Base-by-base conservation (phyloP, 2,888 invertebrate genomes). In the Gortyna flavago region DNA sequence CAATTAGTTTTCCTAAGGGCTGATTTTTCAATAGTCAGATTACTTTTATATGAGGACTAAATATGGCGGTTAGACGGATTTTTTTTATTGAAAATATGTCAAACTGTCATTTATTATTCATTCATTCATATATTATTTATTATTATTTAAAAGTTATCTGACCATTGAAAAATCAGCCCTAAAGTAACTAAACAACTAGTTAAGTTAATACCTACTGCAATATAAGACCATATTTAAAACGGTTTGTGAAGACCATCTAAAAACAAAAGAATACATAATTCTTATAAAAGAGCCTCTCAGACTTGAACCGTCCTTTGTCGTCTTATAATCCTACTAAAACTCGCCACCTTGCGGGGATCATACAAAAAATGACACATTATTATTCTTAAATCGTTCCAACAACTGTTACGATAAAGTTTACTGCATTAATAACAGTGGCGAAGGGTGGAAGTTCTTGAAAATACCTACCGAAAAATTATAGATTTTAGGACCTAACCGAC, bases 381-480 rank as follows among this genome's bases (percentile, higher is more conserved):
- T 80, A 85, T 80, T 62, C 81, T 51, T n/a, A 51, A 67, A 35
- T 44, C 62, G 72, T 72, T 48, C 16, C 67, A 57, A 68, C 80
- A 80, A 85, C 80, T 85, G 85, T 81, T 62, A 80, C 68, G 85
- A 81, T 72, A 80, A 83, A 81, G 85, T 80, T 84, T 59, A 64
- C 59, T 79, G 69, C 79, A 80, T 80, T 84, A 65, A 84, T 84
- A 80, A 84, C 29, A 78, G 25, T 1, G 35, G 38, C 16, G 78
- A 77, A 69, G 64, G 57, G 25, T 64, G 8, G 21, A 68, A 83
- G 21, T 79, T 32, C 48, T 51, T 41, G 25, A 51, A 51, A 32
- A 8, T 16, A 41, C 16, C 64, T 44, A 9, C 6, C 9, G 18
- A 35, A 65, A 79, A 76, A 76, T 66, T 66, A 77, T 77, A 79